Evolutionary conservation across 1,140 invertebrate species (phyloP).

Genomic region (Venustaconcha ellipsiformis): DNA sequence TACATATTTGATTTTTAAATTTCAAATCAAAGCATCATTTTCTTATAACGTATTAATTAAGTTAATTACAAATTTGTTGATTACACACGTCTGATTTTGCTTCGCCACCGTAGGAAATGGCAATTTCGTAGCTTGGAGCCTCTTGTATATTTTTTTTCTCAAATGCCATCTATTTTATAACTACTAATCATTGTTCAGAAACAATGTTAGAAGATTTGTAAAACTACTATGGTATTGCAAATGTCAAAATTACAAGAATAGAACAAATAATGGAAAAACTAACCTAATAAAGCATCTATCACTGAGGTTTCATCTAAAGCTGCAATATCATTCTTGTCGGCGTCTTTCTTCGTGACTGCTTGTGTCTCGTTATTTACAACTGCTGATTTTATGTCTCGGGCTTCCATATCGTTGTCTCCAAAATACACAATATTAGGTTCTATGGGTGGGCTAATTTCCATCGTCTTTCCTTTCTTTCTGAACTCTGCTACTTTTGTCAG

Average conservation of each 20-base stretch:
- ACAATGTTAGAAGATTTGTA: no score
- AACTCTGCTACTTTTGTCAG: slow-evolving; percentile 36
- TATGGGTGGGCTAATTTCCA: neutral
- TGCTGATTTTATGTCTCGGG: neutral
- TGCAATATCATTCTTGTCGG: neutral
- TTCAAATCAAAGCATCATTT: neutral
- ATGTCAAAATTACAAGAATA: no score
- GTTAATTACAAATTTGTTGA: no score
- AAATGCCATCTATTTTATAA: no score
- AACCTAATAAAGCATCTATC: slow-evolving; percentile 10
- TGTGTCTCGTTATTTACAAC: neutral
- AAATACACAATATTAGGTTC: slow-evolving; percentile 16
- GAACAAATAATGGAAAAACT: no score
- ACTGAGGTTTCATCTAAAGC: slow-evolving; percentile 1
- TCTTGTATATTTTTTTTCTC: no score
- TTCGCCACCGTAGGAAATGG: no score
- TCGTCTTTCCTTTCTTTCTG: slow-evolving; percentile 23
- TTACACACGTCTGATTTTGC: no score
- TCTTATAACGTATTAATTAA: no score
- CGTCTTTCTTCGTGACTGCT: neutral
- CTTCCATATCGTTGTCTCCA: neutral
- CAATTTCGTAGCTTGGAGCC: no score
- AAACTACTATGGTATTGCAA: no score
- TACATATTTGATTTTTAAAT: slow-evolving; percentile 3
- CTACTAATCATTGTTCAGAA: no score